Conservation (phyloP, 2,888 invertebrate genomes). For the Cremastinae sp. region DNA sequence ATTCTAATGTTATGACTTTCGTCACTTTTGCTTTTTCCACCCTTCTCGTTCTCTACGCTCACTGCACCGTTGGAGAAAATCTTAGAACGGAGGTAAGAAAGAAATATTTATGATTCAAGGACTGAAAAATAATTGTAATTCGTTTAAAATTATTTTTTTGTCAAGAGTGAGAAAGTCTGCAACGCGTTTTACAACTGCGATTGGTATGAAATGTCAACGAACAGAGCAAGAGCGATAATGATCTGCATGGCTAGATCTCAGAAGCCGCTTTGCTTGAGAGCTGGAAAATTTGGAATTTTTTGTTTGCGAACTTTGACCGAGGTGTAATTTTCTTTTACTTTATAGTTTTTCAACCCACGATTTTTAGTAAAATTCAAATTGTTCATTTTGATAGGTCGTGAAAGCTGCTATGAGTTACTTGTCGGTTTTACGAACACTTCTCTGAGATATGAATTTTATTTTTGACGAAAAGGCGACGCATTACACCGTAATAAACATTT, state of each 20-base stretch:
- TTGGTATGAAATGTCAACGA: slow-evolving; percentile 80
- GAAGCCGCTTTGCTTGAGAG: slow-evolving; percentile 81
- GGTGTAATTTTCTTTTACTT: too few species aligned
- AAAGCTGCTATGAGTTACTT: slow-evolving; percentile 69
- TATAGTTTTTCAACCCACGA: too few species aligned
- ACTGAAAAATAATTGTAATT: background rate
- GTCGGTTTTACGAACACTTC: slow-evolving; percentile 65
- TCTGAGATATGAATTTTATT: slow-evolving; percentile 16
- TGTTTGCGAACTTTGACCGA: slow-evolving; percentile 82
- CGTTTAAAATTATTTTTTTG: background rate
- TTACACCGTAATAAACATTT: background rate
- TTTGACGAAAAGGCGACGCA: background rate
- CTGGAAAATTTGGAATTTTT: slow-evolving; percentile 82
- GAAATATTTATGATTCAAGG: background rate
- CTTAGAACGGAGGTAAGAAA: slow-evolving; percentile 65
- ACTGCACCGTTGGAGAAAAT: slow-evolving; percentile 72
- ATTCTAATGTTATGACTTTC: slow-evolving; percentile 66
- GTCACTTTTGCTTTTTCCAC: slow-evolving; percentile 69
- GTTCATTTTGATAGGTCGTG: too few species aligned
- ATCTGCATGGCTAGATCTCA: slow-evolving; percentile 82
- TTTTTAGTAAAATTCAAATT: too few species aligned
- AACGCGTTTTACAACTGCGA: slow-evolving; percentile 82
- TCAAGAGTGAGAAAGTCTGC: slow-evolving; percentile 81
- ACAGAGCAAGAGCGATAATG: slow-evolving; percentile 79
- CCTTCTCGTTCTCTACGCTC: slow-evolving; percentile 69